Evolutionary conservation across 2,888 invertebrate genomes (phyloP), one percentile per base, ranked within the genome.

Genomic region (Andrena flavipes): DNA sequence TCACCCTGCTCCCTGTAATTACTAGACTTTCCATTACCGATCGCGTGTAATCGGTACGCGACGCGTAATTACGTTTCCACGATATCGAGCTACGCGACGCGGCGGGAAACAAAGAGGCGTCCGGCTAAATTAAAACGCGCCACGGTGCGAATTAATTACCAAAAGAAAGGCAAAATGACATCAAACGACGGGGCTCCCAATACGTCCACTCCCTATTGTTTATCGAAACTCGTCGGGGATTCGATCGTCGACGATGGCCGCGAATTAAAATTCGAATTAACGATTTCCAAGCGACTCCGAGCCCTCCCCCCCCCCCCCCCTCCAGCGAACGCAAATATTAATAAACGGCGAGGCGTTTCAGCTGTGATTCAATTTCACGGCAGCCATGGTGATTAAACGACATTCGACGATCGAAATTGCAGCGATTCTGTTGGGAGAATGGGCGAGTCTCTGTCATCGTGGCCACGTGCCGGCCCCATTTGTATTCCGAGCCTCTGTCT

Each of bases 21-120:
- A 74, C 74, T 77, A 77, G 83, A 77, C 83, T 83, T 74, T 83
- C 83, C 82, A 76, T 63, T 77, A 65, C 67, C 73, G 83, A 83
- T 83, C 83, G 83, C 69, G 72, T 70, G 72, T 76, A 82, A 82
- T 81, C 81, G 75, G 67, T 62, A 56, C 73, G 83, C 51, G 54
- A 76, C 70, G 65, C n/a, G 74, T 77, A 83, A 83, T 74, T 74
- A 67, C 72, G 60, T 77, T 54, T 26, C 30, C 72, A 13, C 83
- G 69, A 76, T 82, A 81, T 59, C 75, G 70, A 5, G 56, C 49
- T 59, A 23, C 23, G n/a, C 48, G 72, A 20, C n/a, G 33, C 8
- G n/a, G 29, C 60, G 54, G 6, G n/a, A 42, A 67, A 82, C 62
- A 74, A 78, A 67, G 60, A 20, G 30, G 26, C 49, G 48, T n/a